phyloP scores from a whole-genome alignment of 2,113 vertebrate species.

The Corvus cornix region DNA sequence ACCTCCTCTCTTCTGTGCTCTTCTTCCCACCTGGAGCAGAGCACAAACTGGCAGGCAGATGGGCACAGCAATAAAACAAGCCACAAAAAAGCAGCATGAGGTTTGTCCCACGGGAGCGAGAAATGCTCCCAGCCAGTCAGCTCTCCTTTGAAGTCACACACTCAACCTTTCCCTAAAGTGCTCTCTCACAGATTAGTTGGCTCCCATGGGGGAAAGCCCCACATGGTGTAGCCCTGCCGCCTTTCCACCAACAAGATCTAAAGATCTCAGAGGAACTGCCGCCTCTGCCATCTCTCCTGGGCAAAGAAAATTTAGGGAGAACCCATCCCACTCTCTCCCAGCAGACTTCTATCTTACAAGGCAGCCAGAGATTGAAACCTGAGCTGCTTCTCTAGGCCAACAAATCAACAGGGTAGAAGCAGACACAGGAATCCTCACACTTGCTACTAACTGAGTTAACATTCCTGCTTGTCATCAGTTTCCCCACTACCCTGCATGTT shows the following conservation, averaged over 20 bases:
- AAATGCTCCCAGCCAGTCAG: not conserved
- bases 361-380: not conserved
- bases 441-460: not conserved
- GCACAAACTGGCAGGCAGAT: not conserved
- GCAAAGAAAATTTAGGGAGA: not conserved
- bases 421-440: not conserved
- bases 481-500: not conserved
- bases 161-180: not conserved
- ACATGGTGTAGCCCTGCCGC: accelerated
- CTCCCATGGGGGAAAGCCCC: not conserved
- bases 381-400: not conserved
- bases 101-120: not conserved
- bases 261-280: not conserved
- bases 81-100: not conserved
- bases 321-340: not conserved
- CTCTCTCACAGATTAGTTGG: not conserved
- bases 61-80: not conserved
- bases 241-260: not conserved
- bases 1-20: not conserved
- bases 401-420: not conserved
- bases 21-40: not conserved
- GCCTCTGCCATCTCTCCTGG: not conserved
- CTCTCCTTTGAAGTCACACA: not conserved
- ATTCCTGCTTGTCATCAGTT: not conserved
- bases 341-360: not conserved